phyloP scores from a whole-genome alignment of 2,888 invertebrate genomes.

The Nephrotoma appendiculata region DNA sequence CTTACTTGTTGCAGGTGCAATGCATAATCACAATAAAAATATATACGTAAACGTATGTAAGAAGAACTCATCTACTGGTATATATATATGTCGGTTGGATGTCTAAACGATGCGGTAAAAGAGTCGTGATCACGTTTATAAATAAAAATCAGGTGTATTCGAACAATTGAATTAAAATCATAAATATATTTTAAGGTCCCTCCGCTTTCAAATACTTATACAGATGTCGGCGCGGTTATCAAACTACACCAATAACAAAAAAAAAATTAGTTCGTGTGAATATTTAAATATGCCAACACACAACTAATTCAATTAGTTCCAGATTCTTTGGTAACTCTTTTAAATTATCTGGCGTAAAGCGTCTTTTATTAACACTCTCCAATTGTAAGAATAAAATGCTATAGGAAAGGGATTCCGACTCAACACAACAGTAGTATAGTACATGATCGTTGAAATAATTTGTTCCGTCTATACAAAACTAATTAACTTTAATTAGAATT shows the following conservation, averaged over 20 bases:
- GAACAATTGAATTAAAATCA: not conserved
- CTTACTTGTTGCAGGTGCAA: not conserved
- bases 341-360: not conserved
- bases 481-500: not conserved
- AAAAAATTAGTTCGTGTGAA: not conserved
- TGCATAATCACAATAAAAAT: not conserved
- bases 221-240: not conserved
- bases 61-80: not conserved
- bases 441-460: not conserved
- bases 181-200: not conserved
- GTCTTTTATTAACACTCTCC: not conserved
- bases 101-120: not conserved
- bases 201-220: not conserved
- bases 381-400: not conserved
- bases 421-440: not conserved
- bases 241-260: not conserved
- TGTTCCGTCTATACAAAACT: not conserved
- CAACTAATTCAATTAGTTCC: not conserved
- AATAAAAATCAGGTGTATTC: not conserved
- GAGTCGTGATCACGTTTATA: not conserved
- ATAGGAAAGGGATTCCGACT: not conserved
- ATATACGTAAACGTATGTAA: not conserved
- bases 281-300: not conserved
- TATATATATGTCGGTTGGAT: not conserved
- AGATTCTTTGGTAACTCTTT: not conserved